Base-by-base conservation (phyloP, 92 coral and sea anemone species). In the Epizoanthus stellaris region DNA sequence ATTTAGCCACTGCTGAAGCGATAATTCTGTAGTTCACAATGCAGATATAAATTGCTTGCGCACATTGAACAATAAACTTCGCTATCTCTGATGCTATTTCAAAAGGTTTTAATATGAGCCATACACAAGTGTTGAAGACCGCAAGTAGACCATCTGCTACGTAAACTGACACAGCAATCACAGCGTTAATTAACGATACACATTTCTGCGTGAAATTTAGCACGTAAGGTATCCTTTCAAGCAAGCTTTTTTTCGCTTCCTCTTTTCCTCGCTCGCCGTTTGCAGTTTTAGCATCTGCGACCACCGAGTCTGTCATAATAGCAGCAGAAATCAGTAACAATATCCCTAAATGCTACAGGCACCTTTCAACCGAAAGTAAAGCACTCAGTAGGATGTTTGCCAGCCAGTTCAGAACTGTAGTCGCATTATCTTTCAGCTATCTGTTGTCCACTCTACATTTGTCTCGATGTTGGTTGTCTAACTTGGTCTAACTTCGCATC, bases 91-190 rank as follows among this genome's bases (percentile, higher is more conserved):
- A 39, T 63, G 45, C 53, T 60, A 79, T 71, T 67, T 43, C 71
- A 20, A 79, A 79, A 19, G 83, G 83, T 36, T 53, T 63, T 62
- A 45, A 79, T 79, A 64, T 14, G 25, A 64, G 59, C 83, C 73
- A 79, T 3, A 79, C 4, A 11, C 45, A 19, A 36, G 83, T 62
- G 42, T 19, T 79, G n/a, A 64, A 4, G 25, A 79, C 61, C 47
- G 43, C 70, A 64, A 64, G 15, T 3, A 63, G 43, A 21, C 71
- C 73, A 64, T 79, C 43, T 79, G 83, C 23, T 45, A 63, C 49
- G 19, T 14, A 20, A 63, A 63, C 20, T 12, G 17, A 79, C 11
- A 59, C 39, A 43, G 15, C 61, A 61, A 62, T 43, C 61, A 45
- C 73, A 58, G 21, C 34, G 40, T 45, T 45, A 20, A 63, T 64